These are phyloP conservation scores for Dicycla oo DNA, from an alignment of 2,888 invertebrate species.

Conservation along the genomic window DNA sequence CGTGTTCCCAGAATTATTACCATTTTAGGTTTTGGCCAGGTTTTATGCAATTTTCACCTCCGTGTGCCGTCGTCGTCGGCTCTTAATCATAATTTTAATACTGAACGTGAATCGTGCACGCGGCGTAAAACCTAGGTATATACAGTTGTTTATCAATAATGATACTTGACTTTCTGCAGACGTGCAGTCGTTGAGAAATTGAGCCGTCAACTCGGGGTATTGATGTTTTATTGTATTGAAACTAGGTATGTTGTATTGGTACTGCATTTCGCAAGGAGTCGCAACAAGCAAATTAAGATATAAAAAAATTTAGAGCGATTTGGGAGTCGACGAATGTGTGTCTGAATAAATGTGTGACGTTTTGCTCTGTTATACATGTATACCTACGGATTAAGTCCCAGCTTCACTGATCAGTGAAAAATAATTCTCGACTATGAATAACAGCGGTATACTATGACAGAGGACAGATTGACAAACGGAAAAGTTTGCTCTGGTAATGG, in stretches of 20 bases:
- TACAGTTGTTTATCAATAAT: slow-evolving; percentile 30
- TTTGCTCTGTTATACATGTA: neutral
- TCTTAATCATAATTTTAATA: neutral
- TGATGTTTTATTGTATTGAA: neutral
- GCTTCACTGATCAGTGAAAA: too few species aligned
- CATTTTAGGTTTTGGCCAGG: too few species aligned
- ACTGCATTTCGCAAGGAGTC: neutral
- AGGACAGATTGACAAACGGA: neutral
- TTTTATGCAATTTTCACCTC: too few species aligned
- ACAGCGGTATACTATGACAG: too few species aligned
- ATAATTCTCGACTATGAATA: too few species aligned
- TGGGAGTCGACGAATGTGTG: neutral
- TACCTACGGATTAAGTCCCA: too few species aligned
- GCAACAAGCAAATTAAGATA: neutral
- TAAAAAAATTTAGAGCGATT: neutral
- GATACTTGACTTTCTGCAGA: slow-evolving; percentile 16
- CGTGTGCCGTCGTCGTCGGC: too few species aligned
- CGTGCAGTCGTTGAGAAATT: slow-evolving; percentile 16
- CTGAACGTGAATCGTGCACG: neutral
- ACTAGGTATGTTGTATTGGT: neutral
- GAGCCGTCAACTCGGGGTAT: neutral
- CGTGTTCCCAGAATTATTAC: too few species aligned
- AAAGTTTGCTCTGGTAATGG: too few species aligned
- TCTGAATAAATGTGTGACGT: too few species aligned
- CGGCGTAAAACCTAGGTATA: neutral